A percentile compares a stretch with the other conserved stretches of the same genome.
These are phyloP conservation scores for Pseudolaguvia tuberculata DNA, from an alignment of 2,113 vertebrate species.

Conservation along the genomic window DNA sequence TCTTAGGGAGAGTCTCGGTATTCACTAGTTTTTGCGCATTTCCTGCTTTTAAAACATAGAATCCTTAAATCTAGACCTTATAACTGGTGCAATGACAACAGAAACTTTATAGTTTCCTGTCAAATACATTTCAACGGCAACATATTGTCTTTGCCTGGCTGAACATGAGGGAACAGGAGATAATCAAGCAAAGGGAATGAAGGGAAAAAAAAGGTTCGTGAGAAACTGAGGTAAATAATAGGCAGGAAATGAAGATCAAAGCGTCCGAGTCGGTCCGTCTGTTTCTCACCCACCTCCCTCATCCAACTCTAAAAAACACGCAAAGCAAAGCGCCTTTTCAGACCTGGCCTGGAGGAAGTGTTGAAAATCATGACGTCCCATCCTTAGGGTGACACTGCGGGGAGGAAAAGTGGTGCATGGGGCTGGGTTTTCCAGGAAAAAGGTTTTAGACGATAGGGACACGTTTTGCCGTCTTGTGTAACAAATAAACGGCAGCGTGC, in stretches of 20 bases:
- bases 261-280: constrained; percentile 63
- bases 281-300: constrained; percentile 64
- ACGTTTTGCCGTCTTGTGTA: constrained; percentile 56
- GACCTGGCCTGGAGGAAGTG: constrained; percentile 62
- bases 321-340: constrained; percentile 53
- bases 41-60: constrained; percentile 9
- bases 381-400: constrained; percentile 61
- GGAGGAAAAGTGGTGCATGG: constrained; percentile 47
- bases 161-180: constrained; percentile 64
- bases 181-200: constrained; percentile 64
- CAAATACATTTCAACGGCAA: constrained; percentile 52
- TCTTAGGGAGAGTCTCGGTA: background rate
- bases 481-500: constrained; percentile 52
- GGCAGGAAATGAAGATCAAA: constrained; percentile 77
- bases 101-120: constrained; percentile 71
- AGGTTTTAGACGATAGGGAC: constrained; percentile 41
- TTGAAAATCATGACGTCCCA: constrained; percentile 65
- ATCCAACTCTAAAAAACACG: constrained; percentile 63
- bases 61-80: constrained; percentile 17
- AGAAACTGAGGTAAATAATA: constrained; percentile 76
- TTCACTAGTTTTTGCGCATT: background rate
- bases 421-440: constrained; percentile 71
- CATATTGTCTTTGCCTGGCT: constrained; percentile 59
- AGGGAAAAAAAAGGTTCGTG: constrained; percentile 64
- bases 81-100: constrained; percentile 53